These are phyloP conservation scores for Pristionchus arcanus DNA, from an alignment of 2,888 invertebrate genomes.

Conservation along the genomic window DNA sequence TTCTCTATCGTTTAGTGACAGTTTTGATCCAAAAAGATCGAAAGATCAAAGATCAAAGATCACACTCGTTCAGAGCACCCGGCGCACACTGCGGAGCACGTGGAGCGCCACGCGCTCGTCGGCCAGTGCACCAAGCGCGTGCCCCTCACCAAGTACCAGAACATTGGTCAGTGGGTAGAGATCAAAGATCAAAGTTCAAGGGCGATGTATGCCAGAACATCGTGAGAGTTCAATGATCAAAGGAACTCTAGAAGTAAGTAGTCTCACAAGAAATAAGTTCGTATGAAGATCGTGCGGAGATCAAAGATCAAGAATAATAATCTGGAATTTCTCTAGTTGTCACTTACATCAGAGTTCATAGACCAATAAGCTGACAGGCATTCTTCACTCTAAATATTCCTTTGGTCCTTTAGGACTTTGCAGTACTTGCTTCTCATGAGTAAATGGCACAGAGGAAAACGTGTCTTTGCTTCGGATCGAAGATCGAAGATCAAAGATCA, in stretches of 20 bases:
- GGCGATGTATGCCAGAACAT: background rate
- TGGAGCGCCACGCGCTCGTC: background rate
- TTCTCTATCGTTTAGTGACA: background rate
- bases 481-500: background rate
- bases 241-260: too few relatives aligned
- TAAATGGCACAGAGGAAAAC: too few relatives aligned
- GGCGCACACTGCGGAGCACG: background rate
- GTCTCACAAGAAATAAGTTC: too few relatives aligned
- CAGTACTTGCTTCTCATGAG: background rate
- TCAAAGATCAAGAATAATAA: background rate
- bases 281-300: background rate
- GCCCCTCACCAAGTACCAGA: background rate
- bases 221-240: too few relatives aligned
- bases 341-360: too few relatives aligned
- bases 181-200: background rate
- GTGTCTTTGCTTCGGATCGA: background rate
- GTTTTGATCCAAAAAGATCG: background rate
- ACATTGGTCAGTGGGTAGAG: background rate
- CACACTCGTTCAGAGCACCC: background rate
- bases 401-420: too few relatives aligned
- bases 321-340: background rate
- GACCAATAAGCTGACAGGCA: too few relatives aligned
- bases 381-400: too few relatives aligned
- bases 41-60: conserved; percentile 11
- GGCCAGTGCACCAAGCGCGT: background rate